Percentiles rank a stretch among this genome's conserved stretches.
Conservation (phyloP, 2,113 vertebrate genomes). For the Peromyscus leucopus region DNA sequence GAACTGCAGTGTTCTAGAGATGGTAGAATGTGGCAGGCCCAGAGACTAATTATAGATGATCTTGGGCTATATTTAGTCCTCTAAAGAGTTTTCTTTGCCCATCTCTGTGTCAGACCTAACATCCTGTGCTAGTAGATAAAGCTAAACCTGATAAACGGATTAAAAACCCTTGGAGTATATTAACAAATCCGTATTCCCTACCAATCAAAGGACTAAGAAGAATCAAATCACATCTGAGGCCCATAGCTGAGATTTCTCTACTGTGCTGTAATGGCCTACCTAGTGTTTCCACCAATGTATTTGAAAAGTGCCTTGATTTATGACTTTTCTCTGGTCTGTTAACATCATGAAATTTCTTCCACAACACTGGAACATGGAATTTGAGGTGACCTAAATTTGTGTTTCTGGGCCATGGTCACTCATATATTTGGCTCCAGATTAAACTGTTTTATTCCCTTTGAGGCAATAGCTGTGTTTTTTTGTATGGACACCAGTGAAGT, state of each 20-base stretch:
- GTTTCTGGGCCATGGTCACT: not conserved
- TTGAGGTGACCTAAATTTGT: not conserved
- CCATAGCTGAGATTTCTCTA: not conserved
- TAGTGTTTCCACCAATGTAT: not conserved
- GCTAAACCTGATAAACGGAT: not conserved
- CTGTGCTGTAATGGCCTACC: not conserved
- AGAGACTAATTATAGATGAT: not conserved
- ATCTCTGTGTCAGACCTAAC: not conserved
- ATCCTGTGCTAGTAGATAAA: not conserved
- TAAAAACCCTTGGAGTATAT: not conserved
- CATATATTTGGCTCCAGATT: not conserved
- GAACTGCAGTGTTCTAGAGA: not conserved
- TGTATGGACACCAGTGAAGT: not conserved
- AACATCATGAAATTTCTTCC: not conserved
- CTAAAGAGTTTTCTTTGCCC: not conserved
- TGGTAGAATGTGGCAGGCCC: not conserved
- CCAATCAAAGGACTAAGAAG: not conserved
- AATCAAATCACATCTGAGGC: not conserved
- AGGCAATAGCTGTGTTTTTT: not conserved
- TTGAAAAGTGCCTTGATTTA: not conserved
- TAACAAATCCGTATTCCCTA: not conserved
- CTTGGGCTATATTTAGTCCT: not conserved
- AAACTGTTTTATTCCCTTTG: not conserved
- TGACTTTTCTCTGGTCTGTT: not conserved
- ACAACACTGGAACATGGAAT: not conserved